These are phyloP conservation scores for Drosophila kuntzei DNA, from an alignment of 2,888 invertebrate genomes.

Conservation along the genomic window DNA sequence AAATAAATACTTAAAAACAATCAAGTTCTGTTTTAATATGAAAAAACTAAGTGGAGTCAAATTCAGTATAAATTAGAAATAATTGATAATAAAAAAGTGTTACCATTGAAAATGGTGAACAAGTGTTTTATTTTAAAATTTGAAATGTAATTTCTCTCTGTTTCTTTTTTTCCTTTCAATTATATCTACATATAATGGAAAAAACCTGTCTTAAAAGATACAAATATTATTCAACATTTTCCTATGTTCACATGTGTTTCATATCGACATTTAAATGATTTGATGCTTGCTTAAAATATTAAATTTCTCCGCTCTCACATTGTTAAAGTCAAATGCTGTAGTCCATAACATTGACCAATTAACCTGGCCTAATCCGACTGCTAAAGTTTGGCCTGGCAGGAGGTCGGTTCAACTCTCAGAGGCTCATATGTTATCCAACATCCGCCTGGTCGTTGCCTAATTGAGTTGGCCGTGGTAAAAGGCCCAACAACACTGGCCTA, in stretches of 20 bases:
- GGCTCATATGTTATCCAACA: constrained; percentile 7
- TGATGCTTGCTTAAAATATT: background rate
- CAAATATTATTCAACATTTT: background rate
- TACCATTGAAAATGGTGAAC: no score
- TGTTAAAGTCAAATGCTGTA: background rate
- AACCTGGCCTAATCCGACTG: constrained; percentile 10
- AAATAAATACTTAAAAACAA: constrained; percentile 7
- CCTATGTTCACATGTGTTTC: background rate
- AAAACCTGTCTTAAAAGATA: no score
- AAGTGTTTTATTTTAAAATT: no score
- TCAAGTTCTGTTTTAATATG: background rate
- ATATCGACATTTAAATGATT: background rate
- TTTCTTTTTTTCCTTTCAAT: no score
- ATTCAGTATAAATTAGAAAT: background rate
- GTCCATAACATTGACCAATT: constrained; percentile 1
- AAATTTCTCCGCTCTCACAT: background rate
- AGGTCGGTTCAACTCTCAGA: background rate
- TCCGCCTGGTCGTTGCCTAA: constrained; percentile 16
- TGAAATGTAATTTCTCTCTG: no score
- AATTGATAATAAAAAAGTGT: no score
- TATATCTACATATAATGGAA: no score
- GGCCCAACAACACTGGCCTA: constrained; percentile 32
- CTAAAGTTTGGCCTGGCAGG: background rate
- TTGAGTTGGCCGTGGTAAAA: constrained; percentile 20
- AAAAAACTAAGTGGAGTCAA: background rate